These are phyloP conservation scores for Melinaea menophilus DNA, from an alignment of 2,888 invertebrate genomes.

Conservation along the genomic window DNA sequence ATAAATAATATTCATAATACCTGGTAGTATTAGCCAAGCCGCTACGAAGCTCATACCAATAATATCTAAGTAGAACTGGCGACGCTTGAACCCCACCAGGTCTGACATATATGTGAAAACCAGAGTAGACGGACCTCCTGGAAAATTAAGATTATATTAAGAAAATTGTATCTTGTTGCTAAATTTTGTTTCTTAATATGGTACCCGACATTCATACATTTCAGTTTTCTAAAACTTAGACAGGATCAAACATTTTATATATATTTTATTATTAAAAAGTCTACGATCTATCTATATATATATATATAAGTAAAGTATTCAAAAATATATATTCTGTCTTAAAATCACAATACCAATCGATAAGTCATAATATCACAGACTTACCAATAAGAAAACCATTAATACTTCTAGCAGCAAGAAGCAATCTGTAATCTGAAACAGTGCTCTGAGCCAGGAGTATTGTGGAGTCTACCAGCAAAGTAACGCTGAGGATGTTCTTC, in stretches of 20 bases:
- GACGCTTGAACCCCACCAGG: conserved; percentile 77
- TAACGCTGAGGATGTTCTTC: conserved; percentile 75
- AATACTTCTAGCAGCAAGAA: conserved; percentile 75
- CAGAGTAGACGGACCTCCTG: conserved; percentile 79
- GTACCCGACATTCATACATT: neutral
- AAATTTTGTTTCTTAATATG: neutral
- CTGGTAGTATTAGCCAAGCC: conserved; percentile 80
- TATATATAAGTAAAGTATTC: no score
- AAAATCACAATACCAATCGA: neutral
- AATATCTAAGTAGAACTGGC: conserved; percentile 79
- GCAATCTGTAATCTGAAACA: conserved; percentile 57
- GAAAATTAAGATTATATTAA: conserved; percentile 8
- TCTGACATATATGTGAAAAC: conserved; percentile 83
- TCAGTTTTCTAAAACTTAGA: no score
- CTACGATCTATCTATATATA: no score
- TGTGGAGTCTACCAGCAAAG: conserved; percentile 70
- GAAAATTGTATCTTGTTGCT: neutral
- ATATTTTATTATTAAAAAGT: no score
- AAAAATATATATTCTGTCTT: no score
- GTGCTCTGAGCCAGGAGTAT: conserved; percentile 73
- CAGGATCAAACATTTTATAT: no score
- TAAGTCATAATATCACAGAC: conserved; percentile 10
- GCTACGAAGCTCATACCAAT: conserved; percentile 81
- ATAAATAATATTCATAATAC: conserved; percentile 43
- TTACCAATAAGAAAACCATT: conserved; percentile 80